These are phyloP conservation scores for Spongilla lacustris DNA, from an alignment of 37 sponge, comb jelly and placozoan genomes.

Conservation along the genomic window DNA sequence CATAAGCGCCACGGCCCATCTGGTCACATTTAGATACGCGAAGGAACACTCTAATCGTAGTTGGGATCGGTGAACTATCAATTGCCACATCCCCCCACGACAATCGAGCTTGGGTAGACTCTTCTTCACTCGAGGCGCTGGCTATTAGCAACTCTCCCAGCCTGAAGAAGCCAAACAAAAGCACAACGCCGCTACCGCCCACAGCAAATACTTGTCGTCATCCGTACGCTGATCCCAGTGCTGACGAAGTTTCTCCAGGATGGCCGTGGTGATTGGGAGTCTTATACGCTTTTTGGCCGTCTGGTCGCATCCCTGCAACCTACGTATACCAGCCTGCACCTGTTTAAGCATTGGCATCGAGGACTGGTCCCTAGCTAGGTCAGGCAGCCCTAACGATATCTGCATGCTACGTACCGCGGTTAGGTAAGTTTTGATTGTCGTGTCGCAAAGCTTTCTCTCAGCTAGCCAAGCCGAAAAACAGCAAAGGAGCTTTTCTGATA, in stretches of 20 bases:
- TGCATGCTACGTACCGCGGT: constrained; percentile 37
- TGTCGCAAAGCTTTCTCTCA: neutral
- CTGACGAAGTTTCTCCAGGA: constrained; percentile 11
- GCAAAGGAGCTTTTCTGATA: constrained; percentile 24
- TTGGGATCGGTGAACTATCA: neutral
- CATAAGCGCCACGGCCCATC: constrained; percentile 9
- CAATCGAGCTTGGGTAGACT: neutral
- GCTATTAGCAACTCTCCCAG: neutral
- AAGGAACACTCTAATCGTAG: neutral
- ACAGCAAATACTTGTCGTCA: neutral
- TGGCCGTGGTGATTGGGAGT: constrained; percentile 42
- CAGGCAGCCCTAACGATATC: neutral
- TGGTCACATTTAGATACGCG: constrained; percentile 11
- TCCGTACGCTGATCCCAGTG: neutral
- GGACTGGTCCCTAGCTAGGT: neutral
- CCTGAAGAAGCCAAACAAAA: neutral
- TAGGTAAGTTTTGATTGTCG: constrained; percentile 38
- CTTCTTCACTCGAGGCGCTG: neutral
- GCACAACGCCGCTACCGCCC: neutral
- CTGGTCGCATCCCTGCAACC: neutral
- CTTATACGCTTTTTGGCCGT: neutral
- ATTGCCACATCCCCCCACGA: constrained; percentile 7
- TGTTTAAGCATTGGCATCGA: neutral
- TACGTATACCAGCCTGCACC: neutral
- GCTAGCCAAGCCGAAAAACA: constrained; percentile 33